These are phyloP conservation scores for Sapayoa aenigma DNA, from an alignment of 2,113 vertebrate genomes.

Conservation along the genomic window DNA sequence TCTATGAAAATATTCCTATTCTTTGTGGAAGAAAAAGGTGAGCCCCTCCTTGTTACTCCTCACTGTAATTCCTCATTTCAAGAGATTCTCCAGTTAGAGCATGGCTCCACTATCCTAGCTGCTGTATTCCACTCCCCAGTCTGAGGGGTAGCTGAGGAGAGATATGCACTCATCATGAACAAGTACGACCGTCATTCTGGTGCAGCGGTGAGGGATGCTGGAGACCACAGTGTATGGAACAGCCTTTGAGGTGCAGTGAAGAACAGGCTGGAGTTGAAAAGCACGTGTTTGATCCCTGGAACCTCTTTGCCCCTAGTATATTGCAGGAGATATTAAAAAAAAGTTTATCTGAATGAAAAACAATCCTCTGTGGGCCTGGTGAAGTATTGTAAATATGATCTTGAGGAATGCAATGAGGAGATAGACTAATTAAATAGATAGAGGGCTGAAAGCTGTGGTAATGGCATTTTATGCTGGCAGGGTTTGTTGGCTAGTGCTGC, in stretches of 20 bases:
- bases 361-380: neutral
- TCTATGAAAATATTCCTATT: neutral
- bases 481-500: accelerated
- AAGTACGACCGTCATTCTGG: neutral
- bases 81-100: neutral
- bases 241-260: neutral
- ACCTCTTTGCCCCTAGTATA: neutral
- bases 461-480: accelerated
- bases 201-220: neutral
- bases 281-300: neutral
- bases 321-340: neutral
- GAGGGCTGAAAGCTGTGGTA: neutral
- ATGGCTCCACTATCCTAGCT: neutral
- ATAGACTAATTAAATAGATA: constrained; percentile 33
- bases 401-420: neutral
- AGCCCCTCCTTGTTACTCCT: neutral
- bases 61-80: neutral
- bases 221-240: accelerated
- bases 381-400: constrained; percentile 8
- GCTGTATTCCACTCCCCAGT: neutral
- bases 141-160: neutral
- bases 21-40: neutral
- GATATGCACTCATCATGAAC: accelerated
- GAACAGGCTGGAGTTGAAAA: neutral
- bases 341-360: neutral